Evolutionary conservation across 2,797 vertebrate species (phyloP).

Genomic region (Hydrolagus colliei): DNA sequence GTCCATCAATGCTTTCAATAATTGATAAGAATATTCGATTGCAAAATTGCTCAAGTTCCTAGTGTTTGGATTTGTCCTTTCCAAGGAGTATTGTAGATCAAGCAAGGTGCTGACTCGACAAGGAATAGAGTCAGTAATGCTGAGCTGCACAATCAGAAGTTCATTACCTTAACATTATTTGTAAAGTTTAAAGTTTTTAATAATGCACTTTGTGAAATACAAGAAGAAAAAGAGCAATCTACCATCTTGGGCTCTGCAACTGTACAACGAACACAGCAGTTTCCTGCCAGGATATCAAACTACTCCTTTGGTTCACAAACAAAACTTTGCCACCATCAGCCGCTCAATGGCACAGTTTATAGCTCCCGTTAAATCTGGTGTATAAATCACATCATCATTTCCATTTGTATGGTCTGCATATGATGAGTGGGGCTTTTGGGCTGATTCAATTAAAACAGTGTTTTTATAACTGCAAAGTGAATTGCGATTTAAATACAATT

Average conservation of each 20-base stretch:
- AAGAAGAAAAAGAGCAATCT: neutral
- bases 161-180: neutral
- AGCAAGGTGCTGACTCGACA: neutral
- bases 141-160: constrained; percentile 16
- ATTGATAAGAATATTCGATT: constrained; percentile 20
- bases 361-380: neutral
- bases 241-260: neutral
- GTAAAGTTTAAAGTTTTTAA: neutral
- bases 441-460: no score
- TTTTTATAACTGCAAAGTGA: no score
- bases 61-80: neutral
- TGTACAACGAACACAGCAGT: neutral
- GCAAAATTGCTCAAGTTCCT: neutral
- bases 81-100: neutral
- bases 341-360: neutral
- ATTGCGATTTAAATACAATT: neutral
- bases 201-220: neutral
- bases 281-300: neutral
- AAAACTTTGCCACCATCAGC: neutral
- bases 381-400: neutral
- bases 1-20: constrained; percentile 29
- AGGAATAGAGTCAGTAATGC: neutral
- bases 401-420: neutral
- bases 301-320: neutral
- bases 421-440: neutral